phyloP scores from a whole-genome alignment of 2,888 invertebrate genomes.

The Agrotis ipsilon region DNA sequence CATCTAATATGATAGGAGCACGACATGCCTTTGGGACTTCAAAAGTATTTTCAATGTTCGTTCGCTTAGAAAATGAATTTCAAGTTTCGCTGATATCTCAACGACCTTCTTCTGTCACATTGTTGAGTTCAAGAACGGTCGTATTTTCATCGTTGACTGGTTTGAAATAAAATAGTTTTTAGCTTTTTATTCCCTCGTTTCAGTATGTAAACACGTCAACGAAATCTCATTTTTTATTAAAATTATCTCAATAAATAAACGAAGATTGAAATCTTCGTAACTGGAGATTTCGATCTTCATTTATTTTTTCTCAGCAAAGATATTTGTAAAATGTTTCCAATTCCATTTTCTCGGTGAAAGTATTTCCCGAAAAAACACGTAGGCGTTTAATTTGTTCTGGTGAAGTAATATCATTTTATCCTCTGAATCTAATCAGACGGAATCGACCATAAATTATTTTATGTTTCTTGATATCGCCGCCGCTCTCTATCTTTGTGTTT shows the following conservation, averaged over 20 bases:
- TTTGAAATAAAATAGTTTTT: slow-evolving; percentile 36
- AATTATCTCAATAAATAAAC: slow-evolving; percentile 7
- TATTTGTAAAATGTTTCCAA: slow-evolving; percentile 18
- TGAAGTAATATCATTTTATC: slow-evolving; percentile 53
- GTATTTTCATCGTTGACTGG: slow-evolving; percentile 30
- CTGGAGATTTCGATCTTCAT: slow-evolving; percentile 8
- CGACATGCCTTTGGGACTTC: slow-evolving; percentile 22
- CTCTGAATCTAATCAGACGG: slow-evolving; percentile 60
- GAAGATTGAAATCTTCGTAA: background rate
- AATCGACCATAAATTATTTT: slow-evolving; percentile 60
- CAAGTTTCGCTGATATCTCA: slow-evolving; percentile 24
- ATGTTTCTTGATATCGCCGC: slow-evolving; percentile 49
- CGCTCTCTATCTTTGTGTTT: slow-evolving; percentile 42
- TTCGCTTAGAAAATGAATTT: slow-evolving; percentile 31
- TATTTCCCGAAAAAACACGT: slow-evolving; percentile 56
- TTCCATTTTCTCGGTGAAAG: slow-evolving; percentile 59
- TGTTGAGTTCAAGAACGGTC: slow-evolving; percentile 49
- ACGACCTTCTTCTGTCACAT: slow-evolving; percentile 31
- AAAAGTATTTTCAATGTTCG: slow-evolving; percentile 34
- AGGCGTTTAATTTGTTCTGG: slow-evolving; percentile 64
- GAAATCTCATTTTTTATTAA: slow-evolving; percentile 16
- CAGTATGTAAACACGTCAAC: background rate
- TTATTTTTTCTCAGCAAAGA: background rate
- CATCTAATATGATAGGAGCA: slow-evolving; percentile 18
- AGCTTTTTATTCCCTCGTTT: background rate